Evolutionary conservation across 2,888 invertebrate species (phyloP).

Genomic region (Lycocerus yunnanus): DNA sequence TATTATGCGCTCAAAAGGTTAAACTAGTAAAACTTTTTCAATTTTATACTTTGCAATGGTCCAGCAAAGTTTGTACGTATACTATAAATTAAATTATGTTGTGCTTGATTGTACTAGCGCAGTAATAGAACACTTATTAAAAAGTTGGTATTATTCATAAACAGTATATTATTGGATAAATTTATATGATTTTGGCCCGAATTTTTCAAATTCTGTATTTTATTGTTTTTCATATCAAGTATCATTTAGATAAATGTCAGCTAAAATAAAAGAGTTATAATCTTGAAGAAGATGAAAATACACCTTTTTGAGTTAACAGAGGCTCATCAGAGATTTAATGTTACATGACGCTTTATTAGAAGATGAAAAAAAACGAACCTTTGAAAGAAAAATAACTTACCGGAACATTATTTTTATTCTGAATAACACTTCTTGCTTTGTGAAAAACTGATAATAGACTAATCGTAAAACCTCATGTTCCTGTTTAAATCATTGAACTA

Average conservation of each 20-base stretch:
- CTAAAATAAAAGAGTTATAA: no score
- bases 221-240: no score
- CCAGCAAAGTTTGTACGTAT: not conserved
- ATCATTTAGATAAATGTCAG: no score
- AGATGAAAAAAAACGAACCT: no score
- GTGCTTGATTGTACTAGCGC: not conserved
- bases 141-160: not conserved
- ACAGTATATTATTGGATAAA: not conserved
- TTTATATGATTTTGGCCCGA: no score
- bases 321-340: no score
- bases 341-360: no score
- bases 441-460: not conserved
- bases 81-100: not conserved
- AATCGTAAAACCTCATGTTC: not conserved
- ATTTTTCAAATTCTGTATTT: no score
- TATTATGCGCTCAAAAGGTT: not conserved
- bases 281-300: no score
- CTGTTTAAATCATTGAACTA: not conserved
- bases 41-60: not conserved
- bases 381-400: not conserved
- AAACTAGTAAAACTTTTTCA: not conserved
- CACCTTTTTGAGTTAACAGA: no score
- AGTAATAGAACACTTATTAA: not conserved
- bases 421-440: not conserved
- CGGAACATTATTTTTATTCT: not conserved